Evolutionary conservation across 2,888 invertebrate species (phyloP).

Genomic region (Dendrolimus pini): DNA sequence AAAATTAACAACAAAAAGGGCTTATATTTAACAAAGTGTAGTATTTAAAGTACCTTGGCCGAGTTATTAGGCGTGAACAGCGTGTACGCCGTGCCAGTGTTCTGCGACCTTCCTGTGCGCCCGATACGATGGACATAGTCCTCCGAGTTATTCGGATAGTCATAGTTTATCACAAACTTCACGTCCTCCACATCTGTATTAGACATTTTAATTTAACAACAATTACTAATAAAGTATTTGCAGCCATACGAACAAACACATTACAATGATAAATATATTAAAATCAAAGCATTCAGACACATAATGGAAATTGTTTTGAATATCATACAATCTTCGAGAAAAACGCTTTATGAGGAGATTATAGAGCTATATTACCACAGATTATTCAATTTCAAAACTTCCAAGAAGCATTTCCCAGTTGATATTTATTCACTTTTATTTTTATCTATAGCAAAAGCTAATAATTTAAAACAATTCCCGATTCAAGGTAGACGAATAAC

Average conservation of each 20-base stretch:
- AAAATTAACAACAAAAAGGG: too few relatives aligned
- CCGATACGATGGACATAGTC: conserved; percentile 99
- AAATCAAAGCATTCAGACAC: conserved; percentile 1
- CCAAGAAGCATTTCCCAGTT: too few relatives aligned
- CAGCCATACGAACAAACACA: conserved; percentile 11
- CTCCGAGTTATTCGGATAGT: conserved; percentile 97
- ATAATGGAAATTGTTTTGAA: too few relatives aligned
- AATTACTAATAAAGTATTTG: not conserved
- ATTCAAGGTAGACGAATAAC: too few relatives aligned
- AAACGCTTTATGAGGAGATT: too few relatives aligned
- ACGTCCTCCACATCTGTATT: conserved; percentile 97
- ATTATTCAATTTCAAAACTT: too few relatives aligned
- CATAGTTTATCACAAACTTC: conserved; percentile 99
- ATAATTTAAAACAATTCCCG: too few relatives aligned
- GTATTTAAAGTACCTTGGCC: conserved; percentile 76
- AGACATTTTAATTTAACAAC: conserved; percentile 11
- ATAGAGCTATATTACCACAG: too few relatives aligned
- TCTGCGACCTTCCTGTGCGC: conserved; percentile 94
- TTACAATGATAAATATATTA: conserved; percentile 10
- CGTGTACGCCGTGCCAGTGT: conserved; percentile 97
- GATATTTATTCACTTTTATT: too few relatives aligned
- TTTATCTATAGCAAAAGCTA: too few relatives aligned
- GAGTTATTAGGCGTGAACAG: conserved; percentile 95
- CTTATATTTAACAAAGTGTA: too few relatives aligned
- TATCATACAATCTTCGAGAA: too few relatives aligned